Evolutionary conservation across 1,140 invertebrate genomes (phyloP), one percentile per base, ranked within the genome.

Genomic region (Procambarus clarkii): DNA sequence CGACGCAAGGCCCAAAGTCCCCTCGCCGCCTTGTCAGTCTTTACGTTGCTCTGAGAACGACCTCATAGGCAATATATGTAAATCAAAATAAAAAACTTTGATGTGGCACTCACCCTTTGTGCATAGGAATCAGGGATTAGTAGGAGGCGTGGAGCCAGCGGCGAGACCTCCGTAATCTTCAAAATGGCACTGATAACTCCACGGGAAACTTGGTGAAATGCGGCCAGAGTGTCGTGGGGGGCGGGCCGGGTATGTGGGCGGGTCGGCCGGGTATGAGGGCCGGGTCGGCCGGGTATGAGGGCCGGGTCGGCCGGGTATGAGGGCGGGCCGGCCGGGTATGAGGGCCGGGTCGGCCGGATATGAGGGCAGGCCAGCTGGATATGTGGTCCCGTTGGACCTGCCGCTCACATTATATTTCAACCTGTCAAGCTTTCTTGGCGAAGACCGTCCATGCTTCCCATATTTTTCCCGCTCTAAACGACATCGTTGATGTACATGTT

Each of bases 61-160:
- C 50, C 82, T 85, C 86, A 92, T 88, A 80, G 91, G 91, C 91
- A 92, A 92, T 92, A 92, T 92, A 92, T 92, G 91, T 92, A 92
- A 92, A 92, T 92, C 91, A 92, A 92, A 92, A 88, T 92, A 92
- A 92, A 92, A 92, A 92, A 92, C 86, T 92, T 92, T 92, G 91
- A 92, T 88, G 86, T 92, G 91, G 85, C 91, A 84, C 86, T 92
- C 91, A 88, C 91, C 91, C 91, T 92, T 92, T 92, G 91, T 92
- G 91, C 91, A 92, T 92, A 92, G 86, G 86, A 92, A 92, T 92
- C 91, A 92, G 91, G 86, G 91, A 92, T 92, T 92, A 92, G 91
- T 76, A 83, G 81, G n/a, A 77, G 91, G 78, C 79, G 34, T 34
- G 69, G 77, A 24, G 76, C 50, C 85, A 15, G 79, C 71, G 45